Evolutionary conservation across 2,797 vertebrate genomes (phyloP).

Genomic region (Gallinago stenura): DNA sequence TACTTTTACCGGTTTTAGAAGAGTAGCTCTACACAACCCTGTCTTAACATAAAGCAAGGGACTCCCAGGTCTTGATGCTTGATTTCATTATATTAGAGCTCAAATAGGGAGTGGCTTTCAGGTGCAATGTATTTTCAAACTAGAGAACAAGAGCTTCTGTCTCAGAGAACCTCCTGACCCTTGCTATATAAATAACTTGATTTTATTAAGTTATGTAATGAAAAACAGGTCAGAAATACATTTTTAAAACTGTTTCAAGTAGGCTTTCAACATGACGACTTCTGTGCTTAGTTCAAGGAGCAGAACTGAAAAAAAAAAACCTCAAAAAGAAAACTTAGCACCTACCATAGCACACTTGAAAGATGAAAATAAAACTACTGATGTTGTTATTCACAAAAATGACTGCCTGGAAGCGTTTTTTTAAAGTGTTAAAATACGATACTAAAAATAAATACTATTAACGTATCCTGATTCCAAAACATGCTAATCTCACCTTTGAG

Average conservation of each 20-base stretch:
- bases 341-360: background rate
- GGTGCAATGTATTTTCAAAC: background rate
- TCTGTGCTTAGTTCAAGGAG: background rate
- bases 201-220: background rate
- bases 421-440: background rate
- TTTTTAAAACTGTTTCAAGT: background rate
- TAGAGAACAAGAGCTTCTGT: background rate
- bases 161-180: background rate
- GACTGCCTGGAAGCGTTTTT: rapidly evolving
- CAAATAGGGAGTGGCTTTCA: background rate
- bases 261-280: background rate
- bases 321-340: background rate
- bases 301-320: background rate
- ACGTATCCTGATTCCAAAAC: background rate
- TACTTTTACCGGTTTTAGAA: background rate
- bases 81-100: background rate
- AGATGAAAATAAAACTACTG: background rate
- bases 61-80: background rate
- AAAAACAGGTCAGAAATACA: background rate
- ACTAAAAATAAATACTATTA: background rate
- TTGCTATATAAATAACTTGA: background rate
- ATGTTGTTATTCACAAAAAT: background rate
- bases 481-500: background rate
- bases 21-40: background rate
- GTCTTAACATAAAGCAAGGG: background rate